phyloP scores from a whole-genome alignment of 2,797 vertebrate genomes.

The Melanotaenia boesemani region DNA sequence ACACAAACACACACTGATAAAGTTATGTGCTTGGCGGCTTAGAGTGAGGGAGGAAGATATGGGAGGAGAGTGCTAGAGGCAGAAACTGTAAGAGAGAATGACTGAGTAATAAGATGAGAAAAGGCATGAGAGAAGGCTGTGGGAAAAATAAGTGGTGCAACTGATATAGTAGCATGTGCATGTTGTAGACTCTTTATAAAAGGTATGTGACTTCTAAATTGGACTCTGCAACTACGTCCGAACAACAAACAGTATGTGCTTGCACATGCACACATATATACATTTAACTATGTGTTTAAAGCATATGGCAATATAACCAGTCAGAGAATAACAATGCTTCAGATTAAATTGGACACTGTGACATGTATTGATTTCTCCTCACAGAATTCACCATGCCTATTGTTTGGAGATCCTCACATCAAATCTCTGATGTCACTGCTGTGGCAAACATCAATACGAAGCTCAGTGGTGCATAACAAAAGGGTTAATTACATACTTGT shows the following conservation, averaged over 20 bases:
- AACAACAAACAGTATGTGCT: conserved; percentile 19
- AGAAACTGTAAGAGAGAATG: conserved; percentile 56
- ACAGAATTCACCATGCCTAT: conserved; percentile 62
- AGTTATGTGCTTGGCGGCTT: conserved; percentile 66
- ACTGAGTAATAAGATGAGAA: conserved; percentile 67
- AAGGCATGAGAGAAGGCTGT: conserved; percentile 52
- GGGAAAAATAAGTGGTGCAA: conserved; percentile 59
- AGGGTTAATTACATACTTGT: conserved; percentile 76
- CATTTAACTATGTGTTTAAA: conserved; percentile 32
- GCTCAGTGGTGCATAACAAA: conserved; percentile 58
- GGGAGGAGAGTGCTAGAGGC: conserved; percentile 61
- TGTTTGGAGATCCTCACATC: conserved; percentile 69
- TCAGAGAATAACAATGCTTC: conserved; percentile 67
- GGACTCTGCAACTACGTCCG: conserved; percentile 45
- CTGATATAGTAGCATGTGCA: conserved; percentile 62
- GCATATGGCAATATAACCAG: conserved; percentile 67
- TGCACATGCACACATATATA: not conserved
- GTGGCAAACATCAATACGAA: conserved; percentile 65
- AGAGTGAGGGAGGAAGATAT: conserved; percentile 64
- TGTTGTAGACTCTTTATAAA: conserved; percentile 56
- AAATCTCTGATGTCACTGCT: conserved; percentile 57
- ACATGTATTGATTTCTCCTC: conserved; percentile 73
- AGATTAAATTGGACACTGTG: conserved; percentile 71
- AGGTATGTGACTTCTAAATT: conserved; percentile 58
- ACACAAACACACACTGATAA: conserved; percentile 60